Base-by-base conservation (phyloP, 2,797 vertebrate species). In the Tapirus indicus region DNA sequence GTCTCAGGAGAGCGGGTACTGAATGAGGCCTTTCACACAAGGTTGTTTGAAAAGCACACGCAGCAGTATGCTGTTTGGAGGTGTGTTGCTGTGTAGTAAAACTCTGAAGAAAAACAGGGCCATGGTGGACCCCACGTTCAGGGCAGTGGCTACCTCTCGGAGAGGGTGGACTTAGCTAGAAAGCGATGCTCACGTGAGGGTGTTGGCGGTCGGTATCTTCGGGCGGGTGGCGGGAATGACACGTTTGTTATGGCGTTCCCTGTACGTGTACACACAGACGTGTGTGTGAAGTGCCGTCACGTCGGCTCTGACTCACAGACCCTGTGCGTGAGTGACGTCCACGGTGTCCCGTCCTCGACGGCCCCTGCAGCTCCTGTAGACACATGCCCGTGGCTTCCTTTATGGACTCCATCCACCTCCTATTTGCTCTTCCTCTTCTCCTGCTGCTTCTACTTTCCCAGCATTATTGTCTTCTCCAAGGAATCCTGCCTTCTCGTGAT, bases 91-190 rank as follows among this genome's bases (percentile, higher is more conserved):
- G 25, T 1, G 6, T 21, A 54, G 13, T n/a, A 5, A 17, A 91
- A 35, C 38, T 25, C 52, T 25, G 38, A 60, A 69, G 68, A 20
- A 80, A 77, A 52, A 9, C 6, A 7, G 66, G 25, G 16, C 32
- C 18, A 0, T 75, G 25, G 8, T 1, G 16, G 60, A 62, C 20
- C 0, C 1, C 0, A 16, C 5, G 1, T 5, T 29, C 52, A 35
- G 12, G 29, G 25, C 16, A 11, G 38, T 20, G 32, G 75, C 16
- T 32, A 2, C 23, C 41, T 27, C 17, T 66, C 16, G 14, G 35
- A 56, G 35, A 44, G 9, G 35, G 23, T 5, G 14, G 2, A 0
- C 54, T 0, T 20, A 11, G 13, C 68, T 44, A 7, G 56, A 20
- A 52, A 66, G n/a, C 1, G 35, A 7, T 23, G 7, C 58, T 88